Evolutionary conservation across 2,888 invertebrate genomes (phyloP).

Genomic region (Lamellibrachia columna): DNA sequence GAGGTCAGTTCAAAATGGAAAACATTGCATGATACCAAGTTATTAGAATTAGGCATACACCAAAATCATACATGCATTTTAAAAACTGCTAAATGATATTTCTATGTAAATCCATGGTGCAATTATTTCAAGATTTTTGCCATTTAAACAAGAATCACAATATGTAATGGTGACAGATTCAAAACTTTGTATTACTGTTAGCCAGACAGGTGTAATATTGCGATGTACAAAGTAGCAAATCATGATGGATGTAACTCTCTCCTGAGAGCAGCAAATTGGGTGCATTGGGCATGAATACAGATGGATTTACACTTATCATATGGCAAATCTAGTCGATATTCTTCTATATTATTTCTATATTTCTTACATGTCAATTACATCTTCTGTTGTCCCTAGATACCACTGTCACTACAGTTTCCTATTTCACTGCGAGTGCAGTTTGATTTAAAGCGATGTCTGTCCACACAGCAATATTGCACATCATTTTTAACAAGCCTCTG

Average conservation of each 20-base stretch:
- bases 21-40: neutral
- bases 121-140: neutral
- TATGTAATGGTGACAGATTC: neutral
- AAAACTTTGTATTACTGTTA: neutral
- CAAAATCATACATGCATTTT: neutral
- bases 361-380: neutral
- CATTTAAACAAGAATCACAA: neutral
- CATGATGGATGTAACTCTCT: too few species aligned
- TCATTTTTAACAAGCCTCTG: neutral
- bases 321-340: neutral
- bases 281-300: neutral
- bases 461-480: neutral
- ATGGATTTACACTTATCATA: neutral
- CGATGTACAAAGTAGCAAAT: neutral
- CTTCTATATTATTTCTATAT: neutral
- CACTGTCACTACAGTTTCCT: neutral
- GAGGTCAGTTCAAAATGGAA: neutral
- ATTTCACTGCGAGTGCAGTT: neutral
- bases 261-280: too few species aligned
- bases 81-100: neutral
- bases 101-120: neutral
- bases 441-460: neutral
- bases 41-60: neutral
- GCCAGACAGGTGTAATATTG: neutral
- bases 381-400: neutral